Base-by-base conservation (phyloP, 2,797 vertebrate genomes). In the Thripadectes ignobilis region DNA sequence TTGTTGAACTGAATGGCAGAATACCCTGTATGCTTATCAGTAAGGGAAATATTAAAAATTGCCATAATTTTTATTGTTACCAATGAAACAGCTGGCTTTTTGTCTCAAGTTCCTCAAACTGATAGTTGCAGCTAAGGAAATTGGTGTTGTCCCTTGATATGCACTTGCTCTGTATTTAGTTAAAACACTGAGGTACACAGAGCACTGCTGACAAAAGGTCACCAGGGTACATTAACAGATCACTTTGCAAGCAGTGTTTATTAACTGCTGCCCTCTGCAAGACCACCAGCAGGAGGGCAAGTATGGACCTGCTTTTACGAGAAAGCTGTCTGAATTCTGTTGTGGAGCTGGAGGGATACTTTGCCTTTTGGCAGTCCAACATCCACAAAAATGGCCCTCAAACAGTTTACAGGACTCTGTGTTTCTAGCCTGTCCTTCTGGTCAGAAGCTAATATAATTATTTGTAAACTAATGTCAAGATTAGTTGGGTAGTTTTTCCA, bases 151-250 rank as follows among this genome's bases (percentile, higher is more conserved):
- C 23, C 3, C 3, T 73, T 5, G n/a, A 66, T n/a, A 62, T 0
- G 3, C 8, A 21, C 5, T 5, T 0, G 0, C 0, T 41, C 65
- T 41, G 8, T 9, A 13, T 49, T 77, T 36, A 52, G 59, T 27
- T 79, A 43, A 71, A 91, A 61, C 43, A 66, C 17, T 2, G 19
- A 49, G 32, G 49, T 65, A 68, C 66, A 74, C 27, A 65, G 81
- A 74, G 20, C 2, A 2, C 55, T 77, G 72, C 48, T 73, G 61
- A 54, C 61, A 68, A 65, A 52, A n/a, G 30, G 45, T 51, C 66
- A 82, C 29, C 57, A 67, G 27, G 21, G 22, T 11, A 65, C 41
- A 32, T 41, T 32, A 48, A 65, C 6, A 62, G 30, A 58, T 7
- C 27, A 11, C 39, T 75, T 80, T 10, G 80, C 73, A 68, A 83